These are phyloP conservation scores for Drosophila insularis DNA, from an alignment of 1,140 invertebrate genomes.

Conservation along the genomic window DNA sequence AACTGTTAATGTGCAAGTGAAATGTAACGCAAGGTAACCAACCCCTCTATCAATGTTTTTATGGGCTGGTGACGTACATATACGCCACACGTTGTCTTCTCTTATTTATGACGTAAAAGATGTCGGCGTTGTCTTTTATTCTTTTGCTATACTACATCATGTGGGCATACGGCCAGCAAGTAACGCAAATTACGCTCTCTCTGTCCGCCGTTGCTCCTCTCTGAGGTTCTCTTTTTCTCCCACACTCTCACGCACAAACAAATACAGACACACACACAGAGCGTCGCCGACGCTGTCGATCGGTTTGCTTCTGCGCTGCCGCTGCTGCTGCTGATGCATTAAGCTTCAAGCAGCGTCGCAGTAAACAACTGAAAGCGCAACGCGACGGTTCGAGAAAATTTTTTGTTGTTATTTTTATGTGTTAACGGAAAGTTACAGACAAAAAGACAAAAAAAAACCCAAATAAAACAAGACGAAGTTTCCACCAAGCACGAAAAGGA, in stretches of 20 bases:
- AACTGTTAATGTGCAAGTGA: no score
- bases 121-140: neutral
- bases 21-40: no score
- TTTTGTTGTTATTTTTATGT: constrained; percentile 1
- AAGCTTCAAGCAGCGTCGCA: constrained; percentile 48
- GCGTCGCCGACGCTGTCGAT: constrained; percentile 22
- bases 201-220: constrained; percentile 1
- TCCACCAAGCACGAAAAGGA: neutral
- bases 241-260: constrained; percentile 12
- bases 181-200: constrained; percentile 4
- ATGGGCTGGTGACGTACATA: neutral
- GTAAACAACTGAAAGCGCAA: constrained; percentile 68
- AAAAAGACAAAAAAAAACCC: neutral
- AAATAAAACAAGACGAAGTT: neutral
- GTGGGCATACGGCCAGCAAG: neutral
- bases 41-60: no score
- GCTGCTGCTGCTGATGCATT: constrained; percentile 32
- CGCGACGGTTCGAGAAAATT: constrained; percentile 41
- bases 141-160: neutral
- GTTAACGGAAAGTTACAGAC: constrained; percentile 71
- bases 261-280: neutral
- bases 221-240: constrained; percentile 21
- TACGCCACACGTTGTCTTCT: neutral
- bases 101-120: neutral
- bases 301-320: constrained; percentile 38